These are phyloP conservation scores for Schizaphis graminum DNA, from an alignment of 2,888 invertebrate genomes.

Conservation along the genomic window DNA sequence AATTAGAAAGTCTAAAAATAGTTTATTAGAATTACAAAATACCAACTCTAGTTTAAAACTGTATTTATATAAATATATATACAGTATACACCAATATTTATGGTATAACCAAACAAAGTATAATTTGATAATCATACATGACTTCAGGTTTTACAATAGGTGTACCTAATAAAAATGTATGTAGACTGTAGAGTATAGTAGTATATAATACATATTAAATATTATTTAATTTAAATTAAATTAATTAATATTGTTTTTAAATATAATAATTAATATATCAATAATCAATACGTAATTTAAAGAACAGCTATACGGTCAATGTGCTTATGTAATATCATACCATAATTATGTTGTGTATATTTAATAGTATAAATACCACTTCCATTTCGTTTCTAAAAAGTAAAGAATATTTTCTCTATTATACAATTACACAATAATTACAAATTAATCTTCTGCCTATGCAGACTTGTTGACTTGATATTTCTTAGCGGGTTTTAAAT, in stretches of 20 bases:
- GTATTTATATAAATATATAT: not conserved
- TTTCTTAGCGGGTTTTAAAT: not conserved
- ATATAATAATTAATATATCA: not conserved
- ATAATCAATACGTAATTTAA: not conserved
- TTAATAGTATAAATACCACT: not conserved
- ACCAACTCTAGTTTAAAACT: not conserved
- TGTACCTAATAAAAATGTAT: too few relatives aligned
- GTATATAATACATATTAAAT: not conserved
- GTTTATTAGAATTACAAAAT: not conserved
- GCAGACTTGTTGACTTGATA: slow-evolving; percentile 1
- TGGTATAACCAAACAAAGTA: not conserved
- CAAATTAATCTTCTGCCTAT: not conserved
- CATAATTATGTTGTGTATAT: not conserved
- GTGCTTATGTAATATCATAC: not conserved
- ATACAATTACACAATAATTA: not conserved
- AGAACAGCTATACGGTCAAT: not conserved
- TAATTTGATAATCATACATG: not conserved
- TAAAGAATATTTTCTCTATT: slow-evolving; percentile 16
- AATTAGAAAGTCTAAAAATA: not conserved
- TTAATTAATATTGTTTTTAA: not conserved
- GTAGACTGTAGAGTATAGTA: not conserved
- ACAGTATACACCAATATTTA: too few relatives aligned
- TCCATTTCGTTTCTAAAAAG: not conserved
- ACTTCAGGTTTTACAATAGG: not conserved
- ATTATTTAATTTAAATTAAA: not conserved